phyloP scores from a whole-genome alignment of 2,797 vertebrate species.

The Peromyscus nudipes region DNA sequence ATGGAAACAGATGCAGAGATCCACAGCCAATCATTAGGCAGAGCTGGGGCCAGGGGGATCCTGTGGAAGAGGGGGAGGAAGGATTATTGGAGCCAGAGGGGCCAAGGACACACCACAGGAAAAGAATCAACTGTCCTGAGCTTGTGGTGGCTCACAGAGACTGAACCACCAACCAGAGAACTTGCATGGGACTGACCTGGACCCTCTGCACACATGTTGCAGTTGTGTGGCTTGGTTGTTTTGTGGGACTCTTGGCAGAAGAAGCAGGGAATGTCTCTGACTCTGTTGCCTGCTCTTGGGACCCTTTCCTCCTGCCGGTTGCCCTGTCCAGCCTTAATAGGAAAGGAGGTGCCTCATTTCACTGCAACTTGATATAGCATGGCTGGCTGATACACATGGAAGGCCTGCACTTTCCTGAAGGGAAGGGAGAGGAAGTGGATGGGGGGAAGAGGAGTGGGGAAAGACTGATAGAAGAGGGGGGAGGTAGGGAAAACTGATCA shows the following conservation, averaged over 20 bases:
- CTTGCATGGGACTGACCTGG: neutral
- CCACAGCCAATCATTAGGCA: neutral
- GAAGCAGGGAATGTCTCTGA: neutral
- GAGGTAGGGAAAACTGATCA: neutral
- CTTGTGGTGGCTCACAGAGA: neutral
- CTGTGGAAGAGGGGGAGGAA: neutral
- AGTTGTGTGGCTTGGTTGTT: neutral
- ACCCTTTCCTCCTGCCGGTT: neutral
- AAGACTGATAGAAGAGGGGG: neutral
- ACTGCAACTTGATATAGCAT: neutral
- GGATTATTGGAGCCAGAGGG: neutral
- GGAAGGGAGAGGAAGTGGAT: neutral
- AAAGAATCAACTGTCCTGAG: neutral
- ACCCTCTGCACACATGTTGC: neutral
- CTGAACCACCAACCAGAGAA: neutral
- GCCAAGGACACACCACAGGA: neutral
- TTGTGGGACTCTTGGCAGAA: neutral
- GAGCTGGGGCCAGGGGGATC: neutral
- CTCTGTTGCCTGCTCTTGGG: neutral
- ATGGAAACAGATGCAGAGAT: neutral
- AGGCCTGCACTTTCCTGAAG: neutral
- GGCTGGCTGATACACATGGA: neutral
- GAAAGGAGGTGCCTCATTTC: neutral
- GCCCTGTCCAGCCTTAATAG: neutral
- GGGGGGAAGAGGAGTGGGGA: rapidly evolving